phyloP scores from a whole-genome alignment of 2,888 invertebrate genomes.

The Tiliacea aurago region DNA sequence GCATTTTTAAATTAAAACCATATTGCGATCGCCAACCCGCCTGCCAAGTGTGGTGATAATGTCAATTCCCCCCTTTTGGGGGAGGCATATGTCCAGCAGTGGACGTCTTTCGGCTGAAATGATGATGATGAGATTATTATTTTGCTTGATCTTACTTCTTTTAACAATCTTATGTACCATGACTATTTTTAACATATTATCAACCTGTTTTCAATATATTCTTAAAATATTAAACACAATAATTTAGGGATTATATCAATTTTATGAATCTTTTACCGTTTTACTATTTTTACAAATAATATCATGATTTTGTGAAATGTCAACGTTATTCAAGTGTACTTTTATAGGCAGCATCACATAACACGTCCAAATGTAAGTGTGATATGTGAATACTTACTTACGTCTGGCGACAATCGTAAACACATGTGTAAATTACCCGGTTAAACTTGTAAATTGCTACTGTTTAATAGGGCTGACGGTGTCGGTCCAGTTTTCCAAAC shows the following conservation, averaged over 20 bases:
- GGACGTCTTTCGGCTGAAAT: too few relatives aligned
- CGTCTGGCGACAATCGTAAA: conserved; percentile 43
- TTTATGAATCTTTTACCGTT: conserved; percentile 5
- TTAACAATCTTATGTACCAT: conserved; percentile 6
- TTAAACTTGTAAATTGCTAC: conserved; percentile 46
- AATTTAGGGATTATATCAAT: conserved; percentile 9
- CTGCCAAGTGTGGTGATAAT: too few relatives aligned
- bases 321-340: conserved; percentile 24
- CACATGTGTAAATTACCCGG: conserved; percentile 44
- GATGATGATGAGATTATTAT: too few relatives aligned
- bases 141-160: conserved; percentile 5
- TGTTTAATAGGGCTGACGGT: conserved; percentile 41
- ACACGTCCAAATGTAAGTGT: conserved; percentile 39
- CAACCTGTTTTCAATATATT: not conserved
- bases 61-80: too few relatives aligned
- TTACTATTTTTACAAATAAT: conserved; percentile 11
- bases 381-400: conserved; percentile 35
- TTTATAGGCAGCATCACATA: conserved; percentile 25
- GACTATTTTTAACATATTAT: not conserved
- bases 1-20: too few relatives aligned
- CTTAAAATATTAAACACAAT: conserved; percentile 5
- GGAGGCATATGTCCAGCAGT: too few relatives aligned
- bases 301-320: conserved; percentile 18
- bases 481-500: not conserved
- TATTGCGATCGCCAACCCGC: too few relatives aligned